phyloP scores from a whole-genome alignment of 2,113 vertebrate species.

The Scortum barcoo region DNA sequence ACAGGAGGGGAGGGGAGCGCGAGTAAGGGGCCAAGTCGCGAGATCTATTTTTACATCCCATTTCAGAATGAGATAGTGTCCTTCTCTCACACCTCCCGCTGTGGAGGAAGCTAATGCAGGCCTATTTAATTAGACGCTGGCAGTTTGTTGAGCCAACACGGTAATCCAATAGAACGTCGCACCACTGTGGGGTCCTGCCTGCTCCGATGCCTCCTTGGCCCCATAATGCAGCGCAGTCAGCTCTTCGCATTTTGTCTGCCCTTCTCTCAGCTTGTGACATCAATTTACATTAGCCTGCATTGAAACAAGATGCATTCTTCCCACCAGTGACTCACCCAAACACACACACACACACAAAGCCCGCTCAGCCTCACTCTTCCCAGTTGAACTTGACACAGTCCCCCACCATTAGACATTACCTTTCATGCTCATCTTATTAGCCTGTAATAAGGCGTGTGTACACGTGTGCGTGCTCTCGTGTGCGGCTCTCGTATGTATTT shows the following conservation, averaged over 20 bases:
- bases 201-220: slow-evolving; percentile 73
- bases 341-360: slow-evolving; percentile 31
- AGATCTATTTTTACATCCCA: slow-evolving; percentile 84
- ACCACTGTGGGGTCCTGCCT: slow-evolving; percentile 71
- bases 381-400: slow-evolving; percentile 70
- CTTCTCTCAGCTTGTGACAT: slow-evolving; percentile 77
- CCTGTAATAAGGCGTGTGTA: slow-evolving; percentile 59
- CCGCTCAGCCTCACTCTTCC: slow-evolving; percentile 49
- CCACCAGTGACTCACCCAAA: slow-evolving; percentile 43
- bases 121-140: slow-evolving; percentile 86
- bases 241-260: slow-evolving; percentile 75
- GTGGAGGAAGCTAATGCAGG: slow-evolving; percentile 79
- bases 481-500: slow-evolving; percentile 48
- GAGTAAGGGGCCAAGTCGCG: slow-evolving; percentile 62
- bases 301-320: slow-evolving; percentile 68
- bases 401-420: slow-evolving; percentile 71
- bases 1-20: slow-evolving; percentile 23
- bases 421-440: slow-evolving; percentile 71
- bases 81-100: slow-evolving; percentile 77
- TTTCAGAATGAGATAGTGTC: slow-evolving; percentile 82
- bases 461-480: slow-evolving; percentile 32
- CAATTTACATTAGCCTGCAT: slow-evolving; percentile 79
- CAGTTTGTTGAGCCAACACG: slow-evolving; percentile 82
- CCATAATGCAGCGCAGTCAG: slow-evolving; percentile 77
- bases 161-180: slow-evolving; percentile 83